These are phyloP conservation scores for Rhagoletis zephyria DNA, from an alignment of 1,140 invertebrate species.

Conservation along the genomic window DNA sequence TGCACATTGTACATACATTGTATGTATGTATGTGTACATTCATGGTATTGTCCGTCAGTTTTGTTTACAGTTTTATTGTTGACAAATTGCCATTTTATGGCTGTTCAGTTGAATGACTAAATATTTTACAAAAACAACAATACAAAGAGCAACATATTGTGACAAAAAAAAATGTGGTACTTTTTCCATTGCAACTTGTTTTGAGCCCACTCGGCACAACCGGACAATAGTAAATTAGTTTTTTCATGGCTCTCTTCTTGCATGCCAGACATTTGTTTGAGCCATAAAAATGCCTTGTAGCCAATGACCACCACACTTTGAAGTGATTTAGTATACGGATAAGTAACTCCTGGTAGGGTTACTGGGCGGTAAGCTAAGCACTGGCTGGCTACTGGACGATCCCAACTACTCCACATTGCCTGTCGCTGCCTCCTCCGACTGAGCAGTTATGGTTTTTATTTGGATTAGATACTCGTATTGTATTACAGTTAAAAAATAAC, in stretches of 20 bases:
- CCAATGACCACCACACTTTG: constrained; percentile 22
- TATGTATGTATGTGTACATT: neutral
- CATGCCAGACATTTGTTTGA: neutral
- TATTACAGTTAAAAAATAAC: no score
- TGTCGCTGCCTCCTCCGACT: neutral
- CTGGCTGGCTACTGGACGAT: neutral
- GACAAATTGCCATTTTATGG: constrained; percentile 52
- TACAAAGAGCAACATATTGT: neutral
- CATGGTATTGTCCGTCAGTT: constrained; percentile 24
- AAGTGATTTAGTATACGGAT: neutral
- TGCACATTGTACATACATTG: neutral
- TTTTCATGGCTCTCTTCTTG: neutral
- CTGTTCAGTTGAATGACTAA: constrained; percentile 37
- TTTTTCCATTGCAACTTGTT: neutral
- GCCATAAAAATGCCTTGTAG: constrained; percentile 7
- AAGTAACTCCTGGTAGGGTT: neutral
- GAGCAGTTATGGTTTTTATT: constrained; percentile 2
- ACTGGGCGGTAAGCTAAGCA: neutral
- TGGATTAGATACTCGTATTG: neutral
- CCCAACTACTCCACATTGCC: neutral
- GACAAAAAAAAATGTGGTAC: neutral
- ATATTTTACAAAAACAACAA: constrained; percentile 23
- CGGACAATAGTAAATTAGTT: constrained; percentile 21
- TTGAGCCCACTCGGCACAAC: neutral
- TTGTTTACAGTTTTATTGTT: constrained; percentile 50